Conservation (phyloP, 2,888 invertebrate genomes). For the Orchesella flavescens region DNA sequence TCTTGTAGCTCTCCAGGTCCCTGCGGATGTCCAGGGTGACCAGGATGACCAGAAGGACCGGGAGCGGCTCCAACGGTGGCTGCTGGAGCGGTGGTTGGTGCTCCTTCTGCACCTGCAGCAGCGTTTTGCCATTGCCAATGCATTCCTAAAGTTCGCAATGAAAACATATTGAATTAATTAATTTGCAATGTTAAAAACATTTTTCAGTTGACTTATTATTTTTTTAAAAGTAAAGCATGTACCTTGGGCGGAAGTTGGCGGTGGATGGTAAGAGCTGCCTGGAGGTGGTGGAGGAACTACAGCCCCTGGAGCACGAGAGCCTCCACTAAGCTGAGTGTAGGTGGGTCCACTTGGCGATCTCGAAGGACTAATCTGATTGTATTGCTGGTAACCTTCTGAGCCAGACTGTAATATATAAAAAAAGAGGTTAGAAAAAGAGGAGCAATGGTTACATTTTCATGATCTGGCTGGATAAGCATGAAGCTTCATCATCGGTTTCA, state of each 20-base stretch:
- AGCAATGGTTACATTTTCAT: no score
- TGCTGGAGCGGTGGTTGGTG: slow-evolving; percentile 72
- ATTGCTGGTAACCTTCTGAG: slow-evolving; percentile 83
- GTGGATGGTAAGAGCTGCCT: slow-evolving; percentile 71
- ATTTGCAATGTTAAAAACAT: not conserved
- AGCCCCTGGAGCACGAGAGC: slow-evolving; percentile 75
- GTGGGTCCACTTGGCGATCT: slow-evolving; percentile 89
- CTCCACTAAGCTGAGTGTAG: slow-evolving; percentile 85
- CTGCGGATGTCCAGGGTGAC: slow-evolving; percentile 75
- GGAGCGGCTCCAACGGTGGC: slow-evolving; percentile 77
- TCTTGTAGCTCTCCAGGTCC: slow-evolving; percentile 83
- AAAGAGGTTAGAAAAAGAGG: not conserved
- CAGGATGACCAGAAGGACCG: slow-evolving; percentile 76
- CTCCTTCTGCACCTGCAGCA: slow-evolving; percentile 74
- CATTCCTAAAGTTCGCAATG: slow-evolving; percentile 78
- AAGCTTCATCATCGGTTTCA: no score
- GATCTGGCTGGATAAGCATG: no score
- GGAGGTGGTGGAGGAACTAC: slow-evolving; percentile 66
- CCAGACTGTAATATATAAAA: slow-evolving; percentile 77
- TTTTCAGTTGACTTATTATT: not conserved
- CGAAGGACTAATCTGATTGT: slow-evolving; percentile 83
- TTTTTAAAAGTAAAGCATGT: slow-evolving; percentile 4
- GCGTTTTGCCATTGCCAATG: slow-evolving; percentile 86
- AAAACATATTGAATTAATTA: not conserved
- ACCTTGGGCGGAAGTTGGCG: slow-evolving; percentile 70